Base-by-base conservation (phyloP, 2,797 vertebrate species). In the Lepus townsendii region DNA sequence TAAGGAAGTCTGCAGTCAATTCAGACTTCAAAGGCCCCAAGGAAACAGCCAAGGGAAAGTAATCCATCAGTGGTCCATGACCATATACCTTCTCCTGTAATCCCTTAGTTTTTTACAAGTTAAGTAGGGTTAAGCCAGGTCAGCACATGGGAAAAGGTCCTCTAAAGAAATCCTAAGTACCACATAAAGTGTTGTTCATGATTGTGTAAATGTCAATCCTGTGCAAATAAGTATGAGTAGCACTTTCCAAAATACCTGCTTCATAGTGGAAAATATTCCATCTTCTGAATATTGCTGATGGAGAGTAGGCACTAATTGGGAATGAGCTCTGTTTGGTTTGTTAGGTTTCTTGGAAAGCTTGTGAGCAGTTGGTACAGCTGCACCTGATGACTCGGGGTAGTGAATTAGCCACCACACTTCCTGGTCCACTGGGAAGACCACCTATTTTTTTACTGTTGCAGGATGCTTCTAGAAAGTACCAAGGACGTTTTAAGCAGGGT, bases 81-180 rank as follows among this genome's bases (percentile, higher is more conserved):
- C 92, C 68, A 80, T 93, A 84, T 71, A 94, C 95, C 79, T 97
- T 93, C 90, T 95, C 22, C 76, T 88, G 13, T 94, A 94, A 96
- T 94, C 96, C 83, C 57, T 95, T 82, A 68, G 16, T 42, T 92
- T 95, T 97, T 92, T 62, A 89, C 76, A 87, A 95, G 80, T 93
- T 96, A 96, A 97, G 76, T 87, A 96, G 92, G 92, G 95, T 97
- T 97, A 97, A 97, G 84, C 93, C 86, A 90, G 94, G 95, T 96
- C 96, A 97, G 86, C 77, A 24, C 72, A 93, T 75, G 83, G 88
- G 87, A 88, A 72, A 95, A 95, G 47, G 86, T 88, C 86, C 38
- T 85, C 76, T 82, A 91, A 87, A 89, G 93, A 91, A 96, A 94
- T 88, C 86, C 76, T 52, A 84, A 96, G 88, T 65, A 91, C 75